phyloP scores from a whole-genome alignment of 2,113 vertebrate species.

The Helogale parvula region DNA sequence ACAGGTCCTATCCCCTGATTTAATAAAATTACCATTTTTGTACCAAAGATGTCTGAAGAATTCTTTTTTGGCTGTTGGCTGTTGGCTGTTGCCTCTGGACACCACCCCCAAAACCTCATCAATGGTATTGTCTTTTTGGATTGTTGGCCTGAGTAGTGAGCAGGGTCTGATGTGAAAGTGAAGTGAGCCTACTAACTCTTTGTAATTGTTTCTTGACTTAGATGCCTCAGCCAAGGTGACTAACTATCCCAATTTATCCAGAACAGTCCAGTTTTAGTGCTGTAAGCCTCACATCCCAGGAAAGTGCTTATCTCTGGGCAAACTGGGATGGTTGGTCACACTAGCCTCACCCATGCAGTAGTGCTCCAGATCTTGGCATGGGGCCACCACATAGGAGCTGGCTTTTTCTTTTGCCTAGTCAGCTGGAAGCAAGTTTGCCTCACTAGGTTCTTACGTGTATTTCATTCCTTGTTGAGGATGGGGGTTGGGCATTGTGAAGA shows the following conservation, averaged over 20 bases:
- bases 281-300: not conserved
- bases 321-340: not conserved
- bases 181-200: not conserved
- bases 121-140: not conserved
- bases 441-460: slow-evolving; percentile 27
- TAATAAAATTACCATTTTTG: no score
- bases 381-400: not conserved
- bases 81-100: no score
- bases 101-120: no score
- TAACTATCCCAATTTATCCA: not conserved
- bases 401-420: not conserved
- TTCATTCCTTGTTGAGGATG: slow-evolving; percentile 41
- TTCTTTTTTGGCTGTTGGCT: no score
- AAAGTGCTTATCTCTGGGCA: not conserved
- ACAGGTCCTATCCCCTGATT: no score
- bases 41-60: no score
- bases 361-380: not conserved
- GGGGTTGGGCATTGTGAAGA: slow-evolving; percentile 15
- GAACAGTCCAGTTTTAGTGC: not conserved
- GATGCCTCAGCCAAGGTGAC: not conserved
- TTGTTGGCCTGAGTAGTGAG: not conserved
- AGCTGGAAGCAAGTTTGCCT: slow-evolving; percentile 19
- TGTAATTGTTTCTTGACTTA: slow-evolving; percentile 18
- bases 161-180: not conserved
- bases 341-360: not conserved